Evolutionary conservation across 2,113 vertebrate species (phyloP), one percentile per base, ranked within the genome.

Genomic region (Neoarius graeffei): DNA sequence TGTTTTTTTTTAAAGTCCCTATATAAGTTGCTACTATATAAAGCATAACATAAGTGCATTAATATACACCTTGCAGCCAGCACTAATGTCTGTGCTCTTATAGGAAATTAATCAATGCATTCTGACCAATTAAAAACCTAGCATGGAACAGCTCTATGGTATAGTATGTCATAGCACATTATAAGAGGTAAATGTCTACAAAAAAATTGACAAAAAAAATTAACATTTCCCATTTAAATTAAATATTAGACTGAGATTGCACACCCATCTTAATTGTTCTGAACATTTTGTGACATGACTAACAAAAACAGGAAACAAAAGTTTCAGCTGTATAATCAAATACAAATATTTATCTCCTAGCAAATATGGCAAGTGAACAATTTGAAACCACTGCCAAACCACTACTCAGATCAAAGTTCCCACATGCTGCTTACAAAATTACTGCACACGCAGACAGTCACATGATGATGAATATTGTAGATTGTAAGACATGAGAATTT

Each of bases 381-480:
- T 92, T 94, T 93, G 90, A 92, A 89, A 88, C 85, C 59, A 67
- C 52, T 87, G 92, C 92, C 90, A 93, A 93, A 91, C 83, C 77
- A 90, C 64, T 73, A 42, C 64, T 81, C 84, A 91, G 92, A 94
- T 95, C 91, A 95, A 94, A 95, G 92, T 89, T 69, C 19, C 90
- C 91, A 90, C 91, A 94, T 90, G 90, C 89, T 91, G 57, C 84
- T 35, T 86, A 85, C 84, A 89, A 89, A 91, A 86, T 88, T 69
- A 91, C 73, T 66, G 86, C 54, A 52, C 64, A 85, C 85, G 64
- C 86, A 88, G 86, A 71, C 76, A 81, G 30, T 30, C 82, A 76
- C 35, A 84, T 64, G n/a, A 83, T 85, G 85, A 90, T 86, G 82
- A 88, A 89, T 91, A 87, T 88, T 90, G 91, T 81, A 27, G 85